Evolutionary conservation across 2,113 vertebrate genomes (phyloP).

Genomic region (Thamnophis sirtalis): DNA sequence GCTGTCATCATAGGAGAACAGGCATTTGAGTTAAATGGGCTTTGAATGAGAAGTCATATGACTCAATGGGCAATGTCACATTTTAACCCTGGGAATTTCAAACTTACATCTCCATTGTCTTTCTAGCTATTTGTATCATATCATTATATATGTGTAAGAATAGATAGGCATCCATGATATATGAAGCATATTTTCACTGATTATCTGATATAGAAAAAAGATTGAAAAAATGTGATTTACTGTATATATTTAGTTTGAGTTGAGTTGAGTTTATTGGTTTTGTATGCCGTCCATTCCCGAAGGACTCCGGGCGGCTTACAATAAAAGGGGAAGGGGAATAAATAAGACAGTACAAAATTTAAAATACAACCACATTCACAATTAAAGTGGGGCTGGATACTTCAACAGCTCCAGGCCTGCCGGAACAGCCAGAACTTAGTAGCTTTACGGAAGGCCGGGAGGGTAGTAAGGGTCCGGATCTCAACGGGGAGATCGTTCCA

Average conservation of each 20-base stretch:
- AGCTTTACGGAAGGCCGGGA: no score
- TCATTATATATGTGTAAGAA: background rate
- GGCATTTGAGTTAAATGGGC: constrained; percentile 42
- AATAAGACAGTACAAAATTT: no score
- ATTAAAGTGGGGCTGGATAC: no score
- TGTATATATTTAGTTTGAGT: background rate
- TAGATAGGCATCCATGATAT: background rate
- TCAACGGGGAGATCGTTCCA: no score
- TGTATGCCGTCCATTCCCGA: no score
- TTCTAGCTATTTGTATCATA: background rate
- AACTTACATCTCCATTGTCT: background rate
- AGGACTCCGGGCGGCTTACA: no score
- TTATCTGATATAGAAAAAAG: background rate
- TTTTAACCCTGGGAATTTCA: constrained; percentile 5
- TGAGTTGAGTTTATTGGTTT: no score
- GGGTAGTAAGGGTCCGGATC: no score
- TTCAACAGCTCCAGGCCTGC: no score
- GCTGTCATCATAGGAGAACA: constrained; percentile 38
- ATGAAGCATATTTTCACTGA: background rate
- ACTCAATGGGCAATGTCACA: background rate
- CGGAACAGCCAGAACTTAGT: no score
- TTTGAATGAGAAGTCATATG: constrained; percentile 30
- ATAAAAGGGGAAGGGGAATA: no score
- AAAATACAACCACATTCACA: no score
- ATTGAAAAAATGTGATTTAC: background rate